Evolutionary conservation across 1,140 invertebrate species (phyloP).

Genomic region (Drosophila takahashii): DNA sequence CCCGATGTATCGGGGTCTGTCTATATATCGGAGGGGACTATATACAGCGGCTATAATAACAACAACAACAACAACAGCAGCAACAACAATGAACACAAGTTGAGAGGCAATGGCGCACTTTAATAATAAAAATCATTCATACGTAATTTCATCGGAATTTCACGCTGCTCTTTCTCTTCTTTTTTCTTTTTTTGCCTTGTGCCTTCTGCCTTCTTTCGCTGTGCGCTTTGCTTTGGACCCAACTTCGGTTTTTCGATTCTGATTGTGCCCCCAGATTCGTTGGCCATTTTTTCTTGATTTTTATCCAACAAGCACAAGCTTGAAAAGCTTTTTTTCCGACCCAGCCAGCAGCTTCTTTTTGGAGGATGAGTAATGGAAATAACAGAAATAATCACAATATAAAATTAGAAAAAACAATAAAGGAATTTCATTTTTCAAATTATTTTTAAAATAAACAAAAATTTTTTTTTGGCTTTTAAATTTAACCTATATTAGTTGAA

Average conservation of each 20-base stretch:
- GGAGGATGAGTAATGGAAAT: background rate
- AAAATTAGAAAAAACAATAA: background rate
- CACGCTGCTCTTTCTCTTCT: constrained; percentile 37
- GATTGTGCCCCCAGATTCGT: constrained; percentile 17
- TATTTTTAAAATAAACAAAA: too few relatives aligned
- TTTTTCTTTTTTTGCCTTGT: constrained; percentile 11
- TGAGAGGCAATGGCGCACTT: constrained; percentile 58
- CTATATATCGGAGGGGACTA: constrained; percentile 19
- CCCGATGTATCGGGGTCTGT: background rate
- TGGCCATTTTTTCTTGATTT: constrained; percentile 6
- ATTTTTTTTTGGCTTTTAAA: too few relatives aligned
- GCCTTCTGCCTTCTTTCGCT: constrained; percentile 14
- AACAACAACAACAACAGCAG: background rate
- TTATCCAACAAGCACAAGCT: constrained; percentile 2
- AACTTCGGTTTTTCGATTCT: constrained; percentile 25
- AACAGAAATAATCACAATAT: background rate
- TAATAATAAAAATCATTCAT: constrained; percentile 63
- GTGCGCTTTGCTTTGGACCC: constrained; percentile 20
- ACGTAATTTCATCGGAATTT: constrained; percentile 74
- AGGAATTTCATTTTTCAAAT: too few relatives aligned
- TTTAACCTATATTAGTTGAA: too few relatives aligned
- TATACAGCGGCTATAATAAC: constrained; percentile 10
- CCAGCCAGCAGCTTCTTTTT: constrained; percentile 8
- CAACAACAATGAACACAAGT: constrained; percentile 19
- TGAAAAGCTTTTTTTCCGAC: constrained; percentile 9